Evolutionary conservation across 2,888 invertebrate species (phyloP).

Genomic region (Sesamia inferens): DNA sequence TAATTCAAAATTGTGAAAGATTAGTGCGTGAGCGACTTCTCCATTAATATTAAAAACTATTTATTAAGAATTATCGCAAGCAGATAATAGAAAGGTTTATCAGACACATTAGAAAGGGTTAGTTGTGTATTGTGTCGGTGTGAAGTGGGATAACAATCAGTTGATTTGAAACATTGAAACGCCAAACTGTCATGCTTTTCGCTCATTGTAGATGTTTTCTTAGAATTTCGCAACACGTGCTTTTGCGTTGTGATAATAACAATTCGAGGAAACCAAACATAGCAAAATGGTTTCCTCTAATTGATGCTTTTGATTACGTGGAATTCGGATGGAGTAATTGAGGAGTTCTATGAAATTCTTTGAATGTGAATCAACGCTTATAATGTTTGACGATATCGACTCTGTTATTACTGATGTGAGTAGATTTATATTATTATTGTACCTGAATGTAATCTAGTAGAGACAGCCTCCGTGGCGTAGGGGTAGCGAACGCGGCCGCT

Average conservation of each 20-base stretch:
- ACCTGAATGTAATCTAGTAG: too few relatives aligned
- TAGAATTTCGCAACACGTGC: neutral
- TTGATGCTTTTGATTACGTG: neutral
- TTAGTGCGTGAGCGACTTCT: neutral
- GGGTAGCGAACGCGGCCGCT: too few relatives aligned
- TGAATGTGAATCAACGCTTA: neutral
- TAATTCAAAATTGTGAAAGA: too few relatives aligned
- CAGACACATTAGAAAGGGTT: neutral
- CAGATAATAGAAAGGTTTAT: constrained; percentile 1
- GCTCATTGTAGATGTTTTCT: neutral
- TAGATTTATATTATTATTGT: neutral
- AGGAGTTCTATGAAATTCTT: neutral
- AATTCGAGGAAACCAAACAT: neutral
- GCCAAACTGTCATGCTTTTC: neutral
- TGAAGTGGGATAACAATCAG: neutral
- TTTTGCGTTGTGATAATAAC: neutral
- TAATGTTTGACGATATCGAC: neutral
- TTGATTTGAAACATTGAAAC: constrained; percentile 13
- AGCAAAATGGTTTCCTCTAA: neutral
- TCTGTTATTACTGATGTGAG: neutral
- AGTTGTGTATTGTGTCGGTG: constrained; percentile 6
- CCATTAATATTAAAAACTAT: neutral
- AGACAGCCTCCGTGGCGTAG: too few relatives aligned
- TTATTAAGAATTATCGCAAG: neutral
- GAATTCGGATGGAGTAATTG: neutral